Percentiles rank a stretch among this genome's conserved stretches.
Conservation (phyloP, 2,797 vertebrate genomes). For the Eidolon dupreanum region DNA sequence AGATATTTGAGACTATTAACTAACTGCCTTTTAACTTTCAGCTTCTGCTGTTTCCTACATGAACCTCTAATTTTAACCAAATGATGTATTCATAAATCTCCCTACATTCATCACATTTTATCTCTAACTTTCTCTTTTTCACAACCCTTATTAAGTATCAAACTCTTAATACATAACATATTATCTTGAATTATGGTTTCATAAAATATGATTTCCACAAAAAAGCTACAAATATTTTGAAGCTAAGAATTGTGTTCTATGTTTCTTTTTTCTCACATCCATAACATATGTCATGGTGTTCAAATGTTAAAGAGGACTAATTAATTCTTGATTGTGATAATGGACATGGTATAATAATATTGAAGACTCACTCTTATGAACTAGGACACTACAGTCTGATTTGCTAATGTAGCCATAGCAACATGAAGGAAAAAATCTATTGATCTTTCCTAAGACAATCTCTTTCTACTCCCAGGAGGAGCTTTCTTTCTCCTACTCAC, state of each 20-base stretch:
- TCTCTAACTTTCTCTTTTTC: not conserved
- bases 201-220: not conserved
- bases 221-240: not conserved
- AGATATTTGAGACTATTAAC: not conserved
- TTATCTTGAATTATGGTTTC: not conserved
- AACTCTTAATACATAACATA: not conserved
- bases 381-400: not conserved
- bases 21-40: not conserved
- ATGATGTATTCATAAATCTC: not conserved
- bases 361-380: not conserved
- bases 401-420: not conserved
- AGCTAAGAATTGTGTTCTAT: not conserved
- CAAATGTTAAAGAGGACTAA: not conserved
- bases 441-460: not conserved
- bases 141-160: not conserved
- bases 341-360: not conserved
- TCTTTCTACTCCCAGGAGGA: not conserved
- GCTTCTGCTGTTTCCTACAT: not conserved
- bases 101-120: not conserved
- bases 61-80: not conserved
- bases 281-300: not conserved
- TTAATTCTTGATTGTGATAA: not conserved
- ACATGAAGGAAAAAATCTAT: not conserved
- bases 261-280: not conserved
- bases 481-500: not conserved